A percentile compares a stretch with the other conserved stretches of the same genome.
These are phyloP conservation scores for Drosophila mettleri DNA, from an alignment of 2,888 invertebrate species.

Conservation along the genomic window DNA sequence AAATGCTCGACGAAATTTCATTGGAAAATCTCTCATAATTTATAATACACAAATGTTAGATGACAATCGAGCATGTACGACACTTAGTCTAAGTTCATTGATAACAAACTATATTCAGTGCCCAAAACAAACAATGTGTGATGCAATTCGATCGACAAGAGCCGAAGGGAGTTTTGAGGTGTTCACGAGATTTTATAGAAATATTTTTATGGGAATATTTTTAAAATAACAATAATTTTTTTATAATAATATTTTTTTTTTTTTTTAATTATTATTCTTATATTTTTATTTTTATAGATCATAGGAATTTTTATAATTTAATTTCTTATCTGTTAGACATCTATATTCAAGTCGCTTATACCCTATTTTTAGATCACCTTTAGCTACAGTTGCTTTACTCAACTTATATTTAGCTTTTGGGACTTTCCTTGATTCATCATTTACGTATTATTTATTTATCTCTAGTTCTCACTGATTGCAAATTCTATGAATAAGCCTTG, in stretches of 20 bases:
- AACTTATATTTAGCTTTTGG: not conserved
- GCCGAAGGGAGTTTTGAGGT: not conserved
- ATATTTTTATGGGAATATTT: not conserved
- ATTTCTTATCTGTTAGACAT: not conserved
- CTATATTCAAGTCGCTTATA: not conserved
- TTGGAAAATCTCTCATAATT: constrained; percentile 62
- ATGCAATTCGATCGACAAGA: not conserved
- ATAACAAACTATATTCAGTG: not conserved
- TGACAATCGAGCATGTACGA: constrained; percentile 27
- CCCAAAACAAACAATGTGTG: not conserved
- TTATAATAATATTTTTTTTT: too few relatives aligned
- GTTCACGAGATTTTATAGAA: not conserved
- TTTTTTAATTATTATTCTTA: too few relatives aligned
- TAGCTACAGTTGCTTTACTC: not conserved
- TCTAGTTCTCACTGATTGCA: not conserved
- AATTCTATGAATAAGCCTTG: not conserved
- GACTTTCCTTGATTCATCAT: not conserved
- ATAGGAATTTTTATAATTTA: not conserved
- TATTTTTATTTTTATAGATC: too few relatives aligned
- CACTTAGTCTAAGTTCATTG: not conserved
- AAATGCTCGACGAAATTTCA: constrained; percentile 40
- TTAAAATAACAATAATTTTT: too few relatives aligned
- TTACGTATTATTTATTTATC: too few relatives aligned
- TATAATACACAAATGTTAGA: constrained; percentile 33
- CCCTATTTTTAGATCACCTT: not conserved